Percentiles rank a stretch among this genome's conserved stretches.
Evolutionary conservation across 2,888 invertebrate genomes (phyloP).

Genomic region (Teleiodes luculella): DNA sequence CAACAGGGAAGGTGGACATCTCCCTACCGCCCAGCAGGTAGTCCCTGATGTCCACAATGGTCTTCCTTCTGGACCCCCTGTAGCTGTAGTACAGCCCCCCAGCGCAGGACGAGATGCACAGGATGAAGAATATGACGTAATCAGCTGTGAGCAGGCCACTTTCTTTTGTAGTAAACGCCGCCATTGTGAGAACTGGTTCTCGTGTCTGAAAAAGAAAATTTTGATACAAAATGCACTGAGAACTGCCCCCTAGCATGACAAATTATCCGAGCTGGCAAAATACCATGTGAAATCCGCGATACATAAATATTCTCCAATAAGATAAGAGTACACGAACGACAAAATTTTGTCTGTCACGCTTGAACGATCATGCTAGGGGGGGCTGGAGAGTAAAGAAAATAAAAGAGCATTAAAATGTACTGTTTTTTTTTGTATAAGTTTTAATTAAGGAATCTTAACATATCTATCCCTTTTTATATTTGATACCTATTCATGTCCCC

Average conservation of each 20-base stretch:
- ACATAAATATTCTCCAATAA: no score
- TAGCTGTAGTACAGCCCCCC: constrained; percentile 86
- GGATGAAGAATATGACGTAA: constrained; percentile 84
- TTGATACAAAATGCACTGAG: neutral
- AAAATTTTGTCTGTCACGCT: no score
- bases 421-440: no score
- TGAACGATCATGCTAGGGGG: no score
- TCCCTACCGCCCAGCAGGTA: constrained; percentile 87
- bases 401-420: no score
- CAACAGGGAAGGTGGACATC: constrained; percentile 88
- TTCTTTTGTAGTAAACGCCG: constrained; percentile 57
- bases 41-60: constrained; percentile 80
- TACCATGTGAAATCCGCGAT: no score
- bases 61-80: constrained; percentile 72
- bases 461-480: no score
- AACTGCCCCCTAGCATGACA: neutral
- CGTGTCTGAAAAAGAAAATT: neutral
- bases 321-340: no score
- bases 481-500: no score
- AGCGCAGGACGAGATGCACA: constrained; percentile 84
- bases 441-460: no score
- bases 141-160: constrained; percentile 61
- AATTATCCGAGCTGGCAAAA: no score
- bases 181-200: neutral
- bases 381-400: no score